Conservation (phyloP, 2,888 invertebrate species). For the Stenurella melanura region DNA sequence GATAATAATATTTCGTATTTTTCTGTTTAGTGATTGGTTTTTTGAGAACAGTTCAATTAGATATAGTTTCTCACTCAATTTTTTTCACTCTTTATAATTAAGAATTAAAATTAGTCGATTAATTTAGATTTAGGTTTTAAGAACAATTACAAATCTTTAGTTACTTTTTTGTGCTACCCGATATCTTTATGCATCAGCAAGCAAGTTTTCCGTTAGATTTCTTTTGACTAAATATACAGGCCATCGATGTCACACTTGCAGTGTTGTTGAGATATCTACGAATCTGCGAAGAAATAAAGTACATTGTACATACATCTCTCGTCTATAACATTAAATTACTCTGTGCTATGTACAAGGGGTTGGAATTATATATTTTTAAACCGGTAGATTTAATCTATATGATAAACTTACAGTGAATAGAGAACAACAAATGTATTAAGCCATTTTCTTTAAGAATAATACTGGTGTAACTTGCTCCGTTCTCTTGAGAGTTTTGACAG, state of each 20-base stretch:
- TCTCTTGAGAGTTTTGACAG: no score
- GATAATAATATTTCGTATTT: no score
- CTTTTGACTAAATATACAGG: constrained; percentile 21
- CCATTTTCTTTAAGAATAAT: not conserved
- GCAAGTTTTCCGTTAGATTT: not conserved
- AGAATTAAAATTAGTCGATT: no score
- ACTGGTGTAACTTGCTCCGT: not conserved
- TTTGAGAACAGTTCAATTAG: no score
- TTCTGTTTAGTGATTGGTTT: no score
- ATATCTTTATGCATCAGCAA: not conserved
- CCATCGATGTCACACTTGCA: constrained; percentile 13
- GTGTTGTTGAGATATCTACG: constrained; percentile 9
- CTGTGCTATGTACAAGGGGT: constrained; percentile 10
- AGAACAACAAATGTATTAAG: not conserved
- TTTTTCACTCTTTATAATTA: no score
- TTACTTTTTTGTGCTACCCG: not conserved
- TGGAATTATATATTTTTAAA: constrained; percentile 13
- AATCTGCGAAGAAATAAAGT: constrained; percentile 23
- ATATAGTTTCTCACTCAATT: no score
- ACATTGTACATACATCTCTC: constrained; percentile 7
- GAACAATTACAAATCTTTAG: not conserved
- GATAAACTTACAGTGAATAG: not conserved
- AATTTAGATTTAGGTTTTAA: no score
- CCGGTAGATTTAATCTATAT: constrained; percentile 14
- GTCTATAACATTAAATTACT: constrained; percentile 12